A percentile compares a stretch with the other conserved stretches of the same genome.
phyloP scores from a whole-genome alignment of 1,140 invertebrate genomes.

The Heliconius congener region DNA sequence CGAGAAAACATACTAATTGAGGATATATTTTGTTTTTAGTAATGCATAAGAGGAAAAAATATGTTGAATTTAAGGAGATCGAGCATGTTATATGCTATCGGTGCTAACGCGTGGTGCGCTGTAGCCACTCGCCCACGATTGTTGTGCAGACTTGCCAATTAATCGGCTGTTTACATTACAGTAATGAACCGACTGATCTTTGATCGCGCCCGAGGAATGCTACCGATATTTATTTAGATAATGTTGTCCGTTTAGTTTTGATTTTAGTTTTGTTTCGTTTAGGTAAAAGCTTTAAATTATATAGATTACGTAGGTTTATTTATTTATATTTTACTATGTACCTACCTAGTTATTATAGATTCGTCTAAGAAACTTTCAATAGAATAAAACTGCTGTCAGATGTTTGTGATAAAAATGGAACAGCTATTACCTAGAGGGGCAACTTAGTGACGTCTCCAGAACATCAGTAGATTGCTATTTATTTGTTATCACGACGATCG shows the following conservation, averaged over 20 bases:
- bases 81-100: not conserved
- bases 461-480: slow-evolving; percentile 65
- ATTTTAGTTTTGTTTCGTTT: not conserved
- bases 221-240: slow-evolving; percentile 21
- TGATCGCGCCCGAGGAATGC: slow-evolving; percentile 30
- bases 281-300: not conserved
- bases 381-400: slow-evolving; percentile 8
- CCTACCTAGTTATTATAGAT: not conserved
- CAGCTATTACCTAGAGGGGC: slow-evolving; percentile 31
- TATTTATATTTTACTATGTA: not conserved
- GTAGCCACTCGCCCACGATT: slow-evolving; percentile 43
- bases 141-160: slow-evolving; percentile 56
- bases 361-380: not conserved
- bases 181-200: slow-evolving; percentile 43
- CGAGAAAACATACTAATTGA: slow-evolving; percentile 7
- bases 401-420: slow-evolving; percentile 37
- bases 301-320: not conserved
- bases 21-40: slow-evolving; percentile 7
- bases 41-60: not conserved
- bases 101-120: slow-evolving; percentile 42
- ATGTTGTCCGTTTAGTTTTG: not conserved
- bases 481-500: slow-evolving; percentile 55
- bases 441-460: slow-evolving; percentile 50
- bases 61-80: slow-evolving; percentile 6
- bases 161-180: slow-evolving; percentile 49